Evolutionary conservation across 2,888 invertebrate genomes (phyloP), one percentile per base, ranked within the genome.

Genomic region (Dioctria rufipes): DNA sequence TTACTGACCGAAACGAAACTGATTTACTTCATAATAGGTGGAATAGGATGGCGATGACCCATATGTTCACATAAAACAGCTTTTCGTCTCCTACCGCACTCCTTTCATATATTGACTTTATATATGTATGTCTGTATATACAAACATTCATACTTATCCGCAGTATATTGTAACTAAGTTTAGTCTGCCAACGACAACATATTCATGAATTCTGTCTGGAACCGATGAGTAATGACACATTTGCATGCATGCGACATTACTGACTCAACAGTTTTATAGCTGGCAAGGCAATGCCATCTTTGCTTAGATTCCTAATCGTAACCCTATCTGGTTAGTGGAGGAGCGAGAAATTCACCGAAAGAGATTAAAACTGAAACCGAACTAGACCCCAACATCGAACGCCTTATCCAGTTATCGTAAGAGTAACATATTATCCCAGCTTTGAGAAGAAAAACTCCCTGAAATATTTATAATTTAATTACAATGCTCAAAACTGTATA

Each of bases 121-220:
- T 25, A 25, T 25, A 25, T 25, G 25, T 2, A 25, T 25, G 25
- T 25, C 0, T 25, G 25, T 25, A 25, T 25, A 25, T 25, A 25
- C 25, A 4, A 5, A 40, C 1, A 8, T 40, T 40, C 69, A 51
- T 49, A 63, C 63, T 4, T 11, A 65, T n/a, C 60, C 3, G n/a
- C 65, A 37, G 11, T 46, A 42, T 60, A 42, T 42, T 75, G 60
- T 43, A 75, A 43, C 73, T 49, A n/a, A 75, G 51, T 51, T 69
- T 51, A 69, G 69, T 51, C 69, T 69, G 51, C 51, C 4, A 69
- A 60, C 73, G 73, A 75, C 73, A 60, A 75, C 73, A 75, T 78
- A 78, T 79, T 79, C 67, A 67, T 79, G 78, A 79, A 79, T 79
- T 79, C 67, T 79, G 67, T 67, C 66, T 79, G 67, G 40, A 54